Base-by-base conservation (phyloP, 2,113 vertebrate species). In the Natator depressus region DNA sequence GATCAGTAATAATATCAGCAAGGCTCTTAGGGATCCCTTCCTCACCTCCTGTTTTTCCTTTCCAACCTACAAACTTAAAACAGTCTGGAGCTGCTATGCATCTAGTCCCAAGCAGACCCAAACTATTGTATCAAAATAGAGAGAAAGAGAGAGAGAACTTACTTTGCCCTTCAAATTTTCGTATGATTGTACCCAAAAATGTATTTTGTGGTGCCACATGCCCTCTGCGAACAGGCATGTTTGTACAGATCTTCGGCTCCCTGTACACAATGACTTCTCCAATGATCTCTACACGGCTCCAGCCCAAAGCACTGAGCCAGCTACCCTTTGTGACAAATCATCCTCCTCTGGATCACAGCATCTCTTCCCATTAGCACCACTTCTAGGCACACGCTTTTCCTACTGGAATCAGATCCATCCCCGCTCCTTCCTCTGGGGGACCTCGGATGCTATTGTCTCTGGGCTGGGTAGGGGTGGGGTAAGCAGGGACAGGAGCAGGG, bases 161-260 rank as follows among this genome's bases (percentile, higher is more conserved):
- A 99, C 99, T 99, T 98, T 99, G 99, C 97, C 99, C 99, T 98
- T 99, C 99, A 98, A 99, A 99, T 99, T 99, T 99, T 97, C 99
- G 99, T 97, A 99, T 99, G 97, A 99, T 99, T 97, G 99, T 98
- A 98, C 99, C 99, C 97, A 99, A 97, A 98, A 99, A 99, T 49
- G 99, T 99, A 97, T 99, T 99, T 93, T 99, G 99, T 87, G 99
- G 99, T 97, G 99, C 99, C 98, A 99, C 99, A 98, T 99, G 99
- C 97, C 99, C 99, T 98, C 99, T 99, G 98, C 99, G 99, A 49
- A 99, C 99, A 98, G 99, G 99, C 99, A 99, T 99, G 99, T 98
- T 99, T 98, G 95, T 93, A 93, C 91, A 88, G 97, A 93, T 98
- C 98, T 98, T 98, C 98, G 94, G 95, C 97, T 96, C 96, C 90